phyloP scores from a whole-genome alignment of 2,888 invertebrate species.

The Poecilobothrus nobilitatus region DNA sequence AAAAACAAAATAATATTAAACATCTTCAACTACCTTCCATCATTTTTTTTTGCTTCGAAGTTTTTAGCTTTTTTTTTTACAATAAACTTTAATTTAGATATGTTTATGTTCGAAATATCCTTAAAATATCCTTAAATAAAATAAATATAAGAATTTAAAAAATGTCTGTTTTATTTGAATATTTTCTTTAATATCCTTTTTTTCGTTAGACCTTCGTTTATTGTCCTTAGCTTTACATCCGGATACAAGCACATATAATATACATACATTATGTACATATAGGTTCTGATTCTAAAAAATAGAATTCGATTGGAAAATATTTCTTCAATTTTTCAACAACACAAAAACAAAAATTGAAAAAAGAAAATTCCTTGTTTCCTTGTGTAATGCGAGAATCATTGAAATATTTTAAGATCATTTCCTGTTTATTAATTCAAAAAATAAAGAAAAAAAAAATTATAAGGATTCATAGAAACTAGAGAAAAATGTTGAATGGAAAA shows the following conservation, averaged over 20 bases:
- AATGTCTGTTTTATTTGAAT: neutral
- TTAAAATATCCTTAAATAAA: conserved; percentile 3
- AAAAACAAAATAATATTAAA: too few species aligned
- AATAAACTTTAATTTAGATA: neutral
- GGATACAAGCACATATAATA: neutral
- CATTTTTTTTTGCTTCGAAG: too few species aligned
- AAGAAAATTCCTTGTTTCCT: neutral
- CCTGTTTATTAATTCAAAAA: conserved; percentile 6
- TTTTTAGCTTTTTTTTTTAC: neutral
- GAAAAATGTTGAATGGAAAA: too few species aligned
- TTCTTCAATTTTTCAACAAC: too few species aligned
- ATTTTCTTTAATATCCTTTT: neutral
- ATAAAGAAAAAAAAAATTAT: neutral
- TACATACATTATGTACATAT: too few species aligned
- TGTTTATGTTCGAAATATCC: neutral
- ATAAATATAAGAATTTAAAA: too few species aligned
- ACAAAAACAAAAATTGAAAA: neutral
- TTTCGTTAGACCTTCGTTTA: neutral
- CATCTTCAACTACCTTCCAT: too few species aligned
- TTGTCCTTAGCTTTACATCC: neutral
- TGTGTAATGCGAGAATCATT: conserved; percentile 1
- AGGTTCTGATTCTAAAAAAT: too few species aligned
- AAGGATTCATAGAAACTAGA: too few species aligned
- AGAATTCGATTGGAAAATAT: too few species aligned
- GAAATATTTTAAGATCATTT: conserved; percentile 4